A percentile compares a stretch with the other conserved stretches of the same genome.
phyloP scores from a whole-genome alignment of 2,888 invertebrate species.

The Catocala sponsa region DNA sequence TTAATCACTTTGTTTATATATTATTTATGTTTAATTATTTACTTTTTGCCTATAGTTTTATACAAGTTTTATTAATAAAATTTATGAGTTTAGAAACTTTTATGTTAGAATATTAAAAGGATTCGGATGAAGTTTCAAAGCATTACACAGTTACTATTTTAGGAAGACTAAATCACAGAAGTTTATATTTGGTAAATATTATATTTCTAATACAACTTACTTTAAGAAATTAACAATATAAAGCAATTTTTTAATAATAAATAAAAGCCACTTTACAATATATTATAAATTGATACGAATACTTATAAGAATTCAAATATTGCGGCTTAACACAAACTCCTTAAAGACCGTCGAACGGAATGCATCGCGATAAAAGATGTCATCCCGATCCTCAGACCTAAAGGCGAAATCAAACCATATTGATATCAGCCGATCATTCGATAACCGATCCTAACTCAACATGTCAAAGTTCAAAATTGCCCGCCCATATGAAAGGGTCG shows the following conservation, averaged over 20 bases:
- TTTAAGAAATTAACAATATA: too few species aligned
- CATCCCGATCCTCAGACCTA: slow-evolving; percentile 81
- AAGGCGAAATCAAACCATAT: slow-evolving; percentile 72
- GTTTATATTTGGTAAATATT: too few species aligned
- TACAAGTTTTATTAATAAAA: slow-evolving; percentile 14
- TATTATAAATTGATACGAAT: slow-evolving; percentile 14
- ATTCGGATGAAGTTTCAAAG: too few species aligned
- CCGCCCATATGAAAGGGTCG: slow-evolving; percentile 35
- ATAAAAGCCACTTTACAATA: too few species aligned
- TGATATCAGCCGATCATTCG: slow-evolving; percentile 38
- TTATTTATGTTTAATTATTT: slow-evolving; percentile 5
- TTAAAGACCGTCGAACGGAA: slow-evolving; percentile 77
- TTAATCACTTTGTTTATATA: slow-evolving; percentile 24
- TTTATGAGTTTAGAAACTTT: slow-evolving; percentile 4
- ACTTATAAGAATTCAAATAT: slow-evolving; percentile 39
- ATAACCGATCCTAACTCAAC: slow-evolving; percentile 59
- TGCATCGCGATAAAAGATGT: slow-evolving; percentile 87
- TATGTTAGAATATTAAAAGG: too few species aligned
- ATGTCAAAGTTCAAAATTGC: slow-evolving; percentile 62
- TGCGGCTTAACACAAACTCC: slow-evolving; percentile 69
- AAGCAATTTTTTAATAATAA: too few species aligned
- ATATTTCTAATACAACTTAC: too few species aligned
- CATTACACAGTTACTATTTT: too few species aligned
- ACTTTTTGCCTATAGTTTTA: slow-evolving; percentile 9
- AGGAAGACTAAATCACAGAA: too few species aligned